A percentile compares a stretch with the other conserved stretches of the same genome.
Evolutionary conservation across 2,888 invertebrate species (phyloP).

Genomic region (Scrobipalpa atriplicella): DNA sequence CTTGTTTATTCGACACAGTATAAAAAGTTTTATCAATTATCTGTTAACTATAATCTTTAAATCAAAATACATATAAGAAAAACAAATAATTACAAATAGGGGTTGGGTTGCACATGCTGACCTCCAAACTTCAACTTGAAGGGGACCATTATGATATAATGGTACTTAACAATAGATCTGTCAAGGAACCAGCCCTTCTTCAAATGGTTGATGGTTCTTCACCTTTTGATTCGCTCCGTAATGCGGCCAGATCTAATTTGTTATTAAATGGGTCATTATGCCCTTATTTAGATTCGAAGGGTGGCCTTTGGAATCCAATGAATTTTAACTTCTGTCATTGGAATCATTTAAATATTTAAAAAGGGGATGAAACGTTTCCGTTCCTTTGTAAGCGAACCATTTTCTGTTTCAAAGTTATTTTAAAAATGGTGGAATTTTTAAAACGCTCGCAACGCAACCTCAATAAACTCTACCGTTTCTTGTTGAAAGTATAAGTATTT

Average conservation of each 20-base stretch:
- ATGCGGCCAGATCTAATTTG: constrained; percentile 72
- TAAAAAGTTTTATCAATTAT: too few relatives aligned
- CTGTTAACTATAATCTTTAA: too few relatives aligned
- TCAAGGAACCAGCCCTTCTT: constrained; percentile 39
- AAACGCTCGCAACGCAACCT: constrained; percentile 15
- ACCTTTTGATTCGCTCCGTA: constrained; percentile 54
- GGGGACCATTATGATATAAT: too few relatives aligned
- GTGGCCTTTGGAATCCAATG: constrained; percentile 70
- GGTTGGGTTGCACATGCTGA: too few relatives aligned
- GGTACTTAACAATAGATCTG: constrained; percentile 34
- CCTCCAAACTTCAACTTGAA: too few relatives aligned
- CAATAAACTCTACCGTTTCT: constrained; percentile 1
- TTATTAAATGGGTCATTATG: constrained; percentile 78
- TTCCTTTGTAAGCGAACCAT: constrained; percentile 40
- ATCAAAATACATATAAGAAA: too few relatives aligned
- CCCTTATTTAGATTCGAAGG: constrained; percentile 62
- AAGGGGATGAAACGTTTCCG: constrained; percentile 61
- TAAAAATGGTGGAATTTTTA: constrained; percentile 28
- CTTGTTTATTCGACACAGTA: too few relatives aligned
- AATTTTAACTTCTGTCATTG: constrained; percentile 72
- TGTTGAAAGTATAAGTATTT: not conserved
- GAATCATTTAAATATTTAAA: constrained; percentile 67
- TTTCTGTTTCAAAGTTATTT: constrained; percentile 32
- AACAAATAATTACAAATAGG: too few relatives aligned
- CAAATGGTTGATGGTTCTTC: constrained; percentile 34